Percentiles rank a stretch among this genome's conserved stretches.
These are phyloP conservation scores for Neoitamus cyanurus DNA, from an alignment of 2,888 invertebrate species.

Conservation along the genomic window DNA sequence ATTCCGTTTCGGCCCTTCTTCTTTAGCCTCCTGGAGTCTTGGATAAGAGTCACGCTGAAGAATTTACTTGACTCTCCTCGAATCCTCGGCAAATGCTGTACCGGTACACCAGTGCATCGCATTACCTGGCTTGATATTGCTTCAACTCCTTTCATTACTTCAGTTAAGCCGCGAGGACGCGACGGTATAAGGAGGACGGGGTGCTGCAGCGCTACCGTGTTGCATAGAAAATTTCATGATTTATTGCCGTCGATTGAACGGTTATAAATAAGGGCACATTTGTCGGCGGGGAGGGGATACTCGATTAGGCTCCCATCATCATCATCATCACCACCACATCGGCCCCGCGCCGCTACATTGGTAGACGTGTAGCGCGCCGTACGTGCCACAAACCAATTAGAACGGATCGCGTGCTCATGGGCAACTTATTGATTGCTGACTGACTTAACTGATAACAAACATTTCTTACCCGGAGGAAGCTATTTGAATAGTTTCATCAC, in stretches of 20 bases:
- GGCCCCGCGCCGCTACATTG: neutral
- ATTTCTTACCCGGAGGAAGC: conserved; percentile 25
- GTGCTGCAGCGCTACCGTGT: neutral
- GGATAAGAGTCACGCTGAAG: no score
- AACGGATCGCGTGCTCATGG: conserved; percentile 33
- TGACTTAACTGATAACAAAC: conserved; percentile 35
- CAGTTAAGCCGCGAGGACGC: neutral
- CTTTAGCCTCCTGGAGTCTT: no score
- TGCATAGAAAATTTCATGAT: neutral
- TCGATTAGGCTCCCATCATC: neutral
- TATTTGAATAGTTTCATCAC: conserved; percentile 40
- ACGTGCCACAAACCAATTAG: conserved; percentile 40
- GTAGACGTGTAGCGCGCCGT: neutral
- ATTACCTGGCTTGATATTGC: no score
- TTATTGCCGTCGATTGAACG: conserved; percentile 29
- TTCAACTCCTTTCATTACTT: neutral
- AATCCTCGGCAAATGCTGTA: no score
- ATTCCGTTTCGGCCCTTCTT: neutral
- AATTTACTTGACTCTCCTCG: no score
- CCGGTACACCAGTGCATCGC: no score
- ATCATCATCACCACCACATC: neutral
- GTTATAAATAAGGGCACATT: neutral
- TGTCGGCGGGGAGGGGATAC: neutral
- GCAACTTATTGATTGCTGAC: conserved; percentile 42
- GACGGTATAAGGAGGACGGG: neutral